phyloP scores from a whole-genome alignment of 2,797 vertebrate genomes.

The Notolepis coatsorum region DNA sequence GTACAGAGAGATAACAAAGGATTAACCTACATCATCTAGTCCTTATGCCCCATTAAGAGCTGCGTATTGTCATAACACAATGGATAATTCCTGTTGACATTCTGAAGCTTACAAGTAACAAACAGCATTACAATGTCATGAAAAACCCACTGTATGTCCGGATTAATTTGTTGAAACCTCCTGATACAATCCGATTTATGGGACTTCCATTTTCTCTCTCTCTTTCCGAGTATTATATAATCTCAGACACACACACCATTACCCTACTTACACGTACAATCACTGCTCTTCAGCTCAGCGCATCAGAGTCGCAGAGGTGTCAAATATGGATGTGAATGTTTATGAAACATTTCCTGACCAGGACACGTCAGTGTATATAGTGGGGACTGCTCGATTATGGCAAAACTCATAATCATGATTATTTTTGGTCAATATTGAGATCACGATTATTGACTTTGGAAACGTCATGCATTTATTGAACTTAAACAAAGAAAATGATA shows the following conservation, averaged over 20 bases:
- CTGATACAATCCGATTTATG: neutral
- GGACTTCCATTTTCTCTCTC: neutral
- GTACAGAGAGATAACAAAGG: slow-evolving; percentile 65
- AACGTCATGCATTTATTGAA: no score
- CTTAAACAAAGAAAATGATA: no score
- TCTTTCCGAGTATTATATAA: slow-evolving; percentile 4
- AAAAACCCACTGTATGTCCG: neutral
- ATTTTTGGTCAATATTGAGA: no score
- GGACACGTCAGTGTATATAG: no score
- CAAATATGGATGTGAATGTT: neutral
- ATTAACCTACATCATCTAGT: slow-evolving; percentile 70
- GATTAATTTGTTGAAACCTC: neutral
- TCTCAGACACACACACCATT: slow-evolving; percentile 2
- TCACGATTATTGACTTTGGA: no score
- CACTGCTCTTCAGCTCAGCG: neutral
- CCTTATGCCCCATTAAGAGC: slow-evolving; percentile 48
- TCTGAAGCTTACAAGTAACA: slow-evolving; percentile 36
- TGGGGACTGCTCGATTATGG: no score
- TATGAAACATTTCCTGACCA: neutral
- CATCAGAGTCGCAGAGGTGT: slow-evolving; percentile 2
- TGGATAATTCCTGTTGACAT: slow-evolving; percentile 60
- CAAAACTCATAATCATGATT: no score
- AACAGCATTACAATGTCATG: slow-evolving; percentile 15
- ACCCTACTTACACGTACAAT: neutral
- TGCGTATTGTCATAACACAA: slow-evolving; percentile 63